Evolutionary conservation across 1,140 invertebrate species (phyloP), one percentile per base, ranked within the genome.

Genomic region (Paraescarpia echinospica): DNA sequence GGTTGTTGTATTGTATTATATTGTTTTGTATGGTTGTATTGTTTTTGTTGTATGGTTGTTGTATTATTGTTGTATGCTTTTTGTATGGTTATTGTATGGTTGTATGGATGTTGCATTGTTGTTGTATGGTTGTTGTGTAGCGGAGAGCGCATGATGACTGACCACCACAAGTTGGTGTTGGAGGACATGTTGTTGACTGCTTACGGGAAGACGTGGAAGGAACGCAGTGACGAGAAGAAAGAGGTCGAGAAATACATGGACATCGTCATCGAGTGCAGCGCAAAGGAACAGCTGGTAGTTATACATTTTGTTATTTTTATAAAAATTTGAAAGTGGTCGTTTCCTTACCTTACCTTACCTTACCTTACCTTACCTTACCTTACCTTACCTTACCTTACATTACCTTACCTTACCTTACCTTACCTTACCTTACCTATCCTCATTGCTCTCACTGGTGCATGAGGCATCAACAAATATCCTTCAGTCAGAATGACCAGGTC

Each of bases 221-320:
- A 93, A 92, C 22, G 94, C 94, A 90, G 92, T 92, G 34, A 93
- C 0, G 91, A 92, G 18, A 94, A 94, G 89, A 93, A 91, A 91
- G 34, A 48, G 41, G 91, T 77, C 9, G 48, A 34, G 9, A 93
- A 93, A 18, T 93, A 94, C 34, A 92, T 93, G 93, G 92, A 93
- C 9, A 94, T 93, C 34, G 94, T 95, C 59, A 93, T 93, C 59
- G 90, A 92, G 90, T 95, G 95, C 92, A 94, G 95, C 59, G 35
- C 94, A 89, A 93, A 94, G 34, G 93, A 94, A 77, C 92, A 95
- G 51, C 92, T 95, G 94, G 95, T 95, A 41, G 4, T 93, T 34
- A 35, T 33, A 14, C 35, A 89, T n/a, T 35, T 91, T 18, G 92
- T 41, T 93, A 34, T 91, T 34, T 4, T 92, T 92, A 77, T 94